Percentiles rank a stretch among this genome's conserved stretches.
Evolutionary conservation across 2,888 invertebrate species (phyloP).

Genomic region (Gasteruption jaculator): DNA sequence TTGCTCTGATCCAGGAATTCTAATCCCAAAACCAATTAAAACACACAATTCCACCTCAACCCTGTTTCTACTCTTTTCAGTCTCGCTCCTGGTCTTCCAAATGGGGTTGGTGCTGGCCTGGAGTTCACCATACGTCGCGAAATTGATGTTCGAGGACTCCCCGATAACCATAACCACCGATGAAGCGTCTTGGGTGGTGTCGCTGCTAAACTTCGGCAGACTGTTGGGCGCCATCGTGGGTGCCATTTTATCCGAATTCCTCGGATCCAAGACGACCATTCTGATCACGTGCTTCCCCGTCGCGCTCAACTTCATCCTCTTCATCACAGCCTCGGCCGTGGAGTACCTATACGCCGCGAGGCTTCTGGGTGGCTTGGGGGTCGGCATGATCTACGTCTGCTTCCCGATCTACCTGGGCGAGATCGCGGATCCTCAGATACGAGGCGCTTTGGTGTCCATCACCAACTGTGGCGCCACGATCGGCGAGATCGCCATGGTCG

Average conservation of each 20-base stretch:
- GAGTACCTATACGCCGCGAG: slow-evolving; percentile 31
- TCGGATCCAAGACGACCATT: slow-evolving; percentile 35
- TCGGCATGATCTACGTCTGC: slow-evolving; percentile 32
- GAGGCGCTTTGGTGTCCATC: slow-evolving; percentile 38
- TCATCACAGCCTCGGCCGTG: slow-evolving; percentile 26
- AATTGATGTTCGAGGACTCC: slow-evolving; percentile 26
- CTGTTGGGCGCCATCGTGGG: slow-evolving; percentile 32
- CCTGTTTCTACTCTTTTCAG: slow-evolving; percentile 13
- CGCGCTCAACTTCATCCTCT: slow-evolving; percentile 29
- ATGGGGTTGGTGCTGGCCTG: slow-evolving; percentile 27
- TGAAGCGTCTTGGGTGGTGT: slow-evolving; percentile 40
- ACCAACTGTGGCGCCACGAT: slow-evolving; percentile 33
- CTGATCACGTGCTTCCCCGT: slow-evolving; percentile 27
- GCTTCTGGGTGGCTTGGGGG: slow-evolving; percentile 23
- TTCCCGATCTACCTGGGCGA: slow-evolving; percentile 40
- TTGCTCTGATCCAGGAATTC: too few species aligned
- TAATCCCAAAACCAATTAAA: too few species aligned
- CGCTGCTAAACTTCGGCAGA: slow-evolving; percentile 34
- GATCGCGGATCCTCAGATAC: slow-evolving; percentile 35
- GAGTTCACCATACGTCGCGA: slow-evolving; percentile 36
- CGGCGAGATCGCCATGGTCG: slow-evolving; percentile 36
- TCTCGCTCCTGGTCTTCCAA: slow-evolving; percentile 15
- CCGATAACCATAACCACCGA: slow-evolving; percentile 24
- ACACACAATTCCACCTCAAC: too few species aligned
- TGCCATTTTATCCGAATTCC: slow-evolving; percentile 24